Conservation (phyloP, 1,140 invertebrate species). For the Lordiphosa collinella region DNA sequence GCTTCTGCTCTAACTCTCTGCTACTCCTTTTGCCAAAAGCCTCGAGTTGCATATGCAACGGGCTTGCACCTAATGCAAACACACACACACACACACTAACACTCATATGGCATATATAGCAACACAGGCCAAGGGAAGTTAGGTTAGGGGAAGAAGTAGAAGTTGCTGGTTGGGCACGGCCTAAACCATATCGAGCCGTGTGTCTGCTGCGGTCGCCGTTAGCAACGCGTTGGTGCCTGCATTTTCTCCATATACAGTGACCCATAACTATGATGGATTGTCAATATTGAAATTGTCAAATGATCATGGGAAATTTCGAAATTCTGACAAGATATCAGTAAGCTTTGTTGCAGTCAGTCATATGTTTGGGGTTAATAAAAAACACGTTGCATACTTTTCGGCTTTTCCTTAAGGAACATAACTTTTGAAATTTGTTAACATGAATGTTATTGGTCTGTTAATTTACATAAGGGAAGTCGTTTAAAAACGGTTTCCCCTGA, state of each 20-base stretch:
- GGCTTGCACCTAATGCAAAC: constrained; percentile 66
- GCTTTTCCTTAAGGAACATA: no score
- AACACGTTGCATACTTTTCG: no score
- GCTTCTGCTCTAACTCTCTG: constrained; percentile 32
- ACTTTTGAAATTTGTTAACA: no score
- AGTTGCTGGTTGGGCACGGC: constrained; percentile 12
- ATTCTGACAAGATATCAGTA: no score
- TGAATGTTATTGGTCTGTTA: no score
- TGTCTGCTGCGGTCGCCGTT: constrained; percentile 72
- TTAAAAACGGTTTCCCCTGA: no score
- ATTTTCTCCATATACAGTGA: constrained; percentile 38
- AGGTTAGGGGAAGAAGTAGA: neutral
- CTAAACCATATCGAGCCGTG: constrained; percentile 68
- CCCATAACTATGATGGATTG: neutral
- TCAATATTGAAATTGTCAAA: neutral
- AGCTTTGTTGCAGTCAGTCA: no score
- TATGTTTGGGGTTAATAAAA: no score
- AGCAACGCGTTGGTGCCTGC: constrained; percentile 65
- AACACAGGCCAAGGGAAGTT: constrained; percentile 6
- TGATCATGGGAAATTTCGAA: no score
- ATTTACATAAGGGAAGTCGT: no score
- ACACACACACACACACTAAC: constrained; percentile 29
- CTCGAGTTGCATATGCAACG: constrained; percentile 65
- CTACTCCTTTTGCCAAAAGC: constrained; percentile 53
- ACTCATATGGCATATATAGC: neutral